Evolutionary conservation across 2,888 invertebrate species (phyloP).

Genomic region (Dermolepida albohirtum): DNA sequence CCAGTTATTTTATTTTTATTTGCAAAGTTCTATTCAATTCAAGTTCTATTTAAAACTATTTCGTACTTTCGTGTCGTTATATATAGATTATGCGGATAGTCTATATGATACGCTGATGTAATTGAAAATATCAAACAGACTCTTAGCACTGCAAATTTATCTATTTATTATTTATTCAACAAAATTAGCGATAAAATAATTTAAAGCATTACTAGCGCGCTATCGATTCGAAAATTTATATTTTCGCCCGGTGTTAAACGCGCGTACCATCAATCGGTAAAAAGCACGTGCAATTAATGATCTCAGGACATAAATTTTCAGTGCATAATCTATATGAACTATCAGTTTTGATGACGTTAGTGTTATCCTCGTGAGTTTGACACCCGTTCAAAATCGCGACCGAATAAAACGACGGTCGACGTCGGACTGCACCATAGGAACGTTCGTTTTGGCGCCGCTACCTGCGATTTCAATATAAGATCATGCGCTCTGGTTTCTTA

Average conservation of each 20-base stretch:
- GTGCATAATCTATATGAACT: background rate
- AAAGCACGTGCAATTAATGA: too few relatives aligned
- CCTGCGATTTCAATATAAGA: slow-evolving; percentile 40
- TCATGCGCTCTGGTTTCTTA: slow-evolving; percentile 43
- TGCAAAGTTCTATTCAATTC: background rate
- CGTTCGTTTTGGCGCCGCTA: slow-evolving; percentile 47
- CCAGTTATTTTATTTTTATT: background rate
- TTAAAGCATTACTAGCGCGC: too few relatives aligned
- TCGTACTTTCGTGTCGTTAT: slow-evolving; percentile 35
- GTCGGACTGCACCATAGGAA: slow-evolving; percentile 43
- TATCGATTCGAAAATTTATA: too few relatives aligned
- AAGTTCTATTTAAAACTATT: slow-evolving; percentile 33
- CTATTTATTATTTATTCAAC: too few relatives aligned
- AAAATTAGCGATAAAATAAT: too few relatives aligned
- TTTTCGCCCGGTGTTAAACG: too few relatives aligned
- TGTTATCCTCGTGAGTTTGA: slow-evolving; percentile 17
- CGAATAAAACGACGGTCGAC: slow-evolving; percentile 44
- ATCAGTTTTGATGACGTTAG: background rate
- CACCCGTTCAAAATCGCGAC: slow-evolving; percentile 39
- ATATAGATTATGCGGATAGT: slow-evolving; percentile 11
- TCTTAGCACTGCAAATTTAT: background rate
- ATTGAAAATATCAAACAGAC: slow-evolving; percentile 1
- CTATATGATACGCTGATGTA: slow-evolving; percentile 26
- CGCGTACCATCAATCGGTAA: too few relatives aligned
- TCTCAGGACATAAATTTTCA: too few relatives aligned